Conservation (phyloP, 2,888 invertebrate species). For the Loripinus fragilis region DNA sequence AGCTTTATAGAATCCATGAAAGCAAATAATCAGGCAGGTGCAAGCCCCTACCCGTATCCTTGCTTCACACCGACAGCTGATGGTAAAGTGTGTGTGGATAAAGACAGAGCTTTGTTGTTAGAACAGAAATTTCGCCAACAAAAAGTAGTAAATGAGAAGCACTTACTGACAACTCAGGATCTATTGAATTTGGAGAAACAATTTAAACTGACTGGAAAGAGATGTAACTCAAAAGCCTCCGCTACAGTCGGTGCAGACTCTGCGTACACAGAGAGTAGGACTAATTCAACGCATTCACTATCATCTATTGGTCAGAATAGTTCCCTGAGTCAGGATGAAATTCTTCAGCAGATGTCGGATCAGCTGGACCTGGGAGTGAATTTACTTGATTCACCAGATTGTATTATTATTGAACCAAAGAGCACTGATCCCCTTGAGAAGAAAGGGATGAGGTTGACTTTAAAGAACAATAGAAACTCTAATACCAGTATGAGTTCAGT, state of each 20-base stretch:
- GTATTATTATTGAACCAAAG: background rate
- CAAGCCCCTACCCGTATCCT: slow-evolving; percentile 53
- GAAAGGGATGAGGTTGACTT: background rate
- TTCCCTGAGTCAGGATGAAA: slow-evolving; percentile 49
- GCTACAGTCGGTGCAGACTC: background rate
- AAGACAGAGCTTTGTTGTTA: slow-evolving; percentile 33
- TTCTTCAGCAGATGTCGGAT: slow-evolving; percentile 55
- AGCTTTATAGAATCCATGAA: slow-evolving; percentile 43
- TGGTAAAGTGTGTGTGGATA: slow-evolving; percentile 56
- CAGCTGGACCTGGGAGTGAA: slow-evolving; percentile 38
- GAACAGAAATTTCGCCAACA: slow-evolving; percentile 44
- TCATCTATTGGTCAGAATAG: slow-evolving; percentile 20
- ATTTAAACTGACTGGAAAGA: slow-evolving; percentile 17
- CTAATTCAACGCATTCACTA: background rate
- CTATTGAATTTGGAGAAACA: slow-evolving; percentile 40
- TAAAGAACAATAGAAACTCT: background rate
- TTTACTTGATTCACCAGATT: slow-evolving; percentile 24
- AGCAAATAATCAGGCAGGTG: background rate
- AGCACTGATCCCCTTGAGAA: background rate
- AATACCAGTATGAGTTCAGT: background rate
- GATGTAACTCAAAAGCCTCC: slow-evolving; percentile 9
- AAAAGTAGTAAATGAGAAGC: slow-evolving; percentile 45
- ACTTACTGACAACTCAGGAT: slow-evolving; percentile 50
- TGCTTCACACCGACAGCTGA: slow-evolving; percentile 50
- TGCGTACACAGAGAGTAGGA: background rate